Percentiles rank a stretch among this genome's conserved stretches.
phyloP scores from a whole-genome alignment of 1,140 invertebrate genomes.

The Cepaea nemoralis region DNA sequence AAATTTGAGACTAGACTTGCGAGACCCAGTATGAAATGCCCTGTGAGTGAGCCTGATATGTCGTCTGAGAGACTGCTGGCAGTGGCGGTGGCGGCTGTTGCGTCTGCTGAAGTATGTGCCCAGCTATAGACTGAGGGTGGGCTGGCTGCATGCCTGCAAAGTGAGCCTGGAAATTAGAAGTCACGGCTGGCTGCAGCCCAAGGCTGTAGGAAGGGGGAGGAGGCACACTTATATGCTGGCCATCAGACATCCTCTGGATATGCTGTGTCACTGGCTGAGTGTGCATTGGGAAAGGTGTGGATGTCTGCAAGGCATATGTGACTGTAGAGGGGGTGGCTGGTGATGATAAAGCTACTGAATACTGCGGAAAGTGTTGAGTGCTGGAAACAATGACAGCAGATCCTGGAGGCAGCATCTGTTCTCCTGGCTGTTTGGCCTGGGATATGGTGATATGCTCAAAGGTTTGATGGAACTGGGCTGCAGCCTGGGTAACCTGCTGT shows the following conservation, averaged over 20 bases:
- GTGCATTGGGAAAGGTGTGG: slow-evolving; percentile 15
- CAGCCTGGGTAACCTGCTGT: slow-evolving; percentile 6
- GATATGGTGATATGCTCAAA: slow-evolving; percentile 38
- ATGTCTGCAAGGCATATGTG: slow-evolving; percentile 15
- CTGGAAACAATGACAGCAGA: slow-evolving; percentile 34
- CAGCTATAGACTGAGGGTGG: slow-evolving; percentile 4
- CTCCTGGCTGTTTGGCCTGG: slow-evolving; percentile 24
- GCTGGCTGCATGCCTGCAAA: slow-evolving; percentile 27
- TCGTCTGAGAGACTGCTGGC: background rate
- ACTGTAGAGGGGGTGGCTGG: slow-evolving; percentile 22
- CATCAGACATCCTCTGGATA: background rate
- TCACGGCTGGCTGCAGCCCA: slow-evolving; percentile 1
- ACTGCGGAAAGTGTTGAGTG: slow-evolving; percentile 33
- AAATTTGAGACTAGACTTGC: slow-evolving; percentile 21
- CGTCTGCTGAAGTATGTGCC: slow-evolving; percentile 22
- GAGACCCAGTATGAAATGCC: slow-evolving; percentile 35
- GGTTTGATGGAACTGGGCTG: slow-evolving; percentile 31
- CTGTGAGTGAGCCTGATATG: slow-evolving; percentile 33
- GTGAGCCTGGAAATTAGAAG: slow-evolving; percentile 22
- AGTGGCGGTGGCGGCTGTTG: slow-evolving; percentile 25
- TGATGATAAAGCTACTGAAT: slow-evolving; percentile 30
- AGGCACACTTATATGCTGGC: slow-evolving; percentile 18
- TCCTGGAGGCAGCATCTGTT: slow-evolving; percentile 23
- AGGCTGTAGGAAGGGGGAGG: slow-evolving; percentile 28
- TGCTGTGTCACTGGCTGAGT: slow-evolving; percentile 3